Percentiles rank a stretch among this genome's conserved stretches.
These are phyloP conservation scores for Oryctes rhinoceros DNA, from an alignment of 1,140 invertebrate species.

Conservation along the genomic window DNA sequence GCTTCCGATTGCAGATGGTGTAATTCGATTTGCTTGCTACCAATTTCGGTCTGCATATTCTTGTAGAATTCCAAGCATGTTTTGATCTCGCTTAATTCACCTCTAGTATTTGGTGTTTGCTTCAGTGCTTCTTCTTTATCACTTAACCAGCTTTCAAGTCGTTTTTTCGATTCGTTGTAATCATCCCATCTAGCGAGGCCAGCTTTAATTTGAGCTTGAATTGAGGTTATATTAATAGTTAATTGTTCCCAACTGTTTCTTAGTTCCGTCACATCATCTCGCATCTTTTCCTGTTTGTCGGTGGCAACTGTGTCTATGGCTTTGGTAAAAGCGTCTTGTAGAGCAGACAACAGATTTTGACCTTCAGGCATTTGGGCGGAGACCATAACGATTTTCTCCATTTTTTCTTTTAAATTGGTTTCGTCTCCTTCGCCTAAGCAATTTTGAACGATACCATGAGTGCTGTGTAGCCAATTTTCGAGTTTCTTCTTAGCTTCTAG, in stretches of 20 bases:
- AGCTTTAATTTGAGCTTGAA: constrained; percentile 79
- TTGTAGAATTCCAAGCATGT: constrained; percentile 86
- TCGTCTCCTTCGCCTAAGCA: constrained; percentile 84
- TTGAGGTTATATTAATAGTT: constrained; percentile 81
- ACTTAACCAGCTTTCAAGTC: constrained; percentile 76
- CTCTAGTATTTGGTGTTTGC: constrained; percentile 73
- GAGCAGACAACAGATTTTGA: constrained; percentile 79
- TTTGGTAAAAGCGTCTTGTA: constrained; percentile 86
- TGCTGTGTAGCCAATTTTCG: constrained; percentile 80
- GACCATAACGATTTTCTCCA: constrained; percentile 80
- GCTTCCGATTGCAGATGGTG: constrained; percentile 77
- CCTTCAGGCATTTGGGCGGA: constrained; percentile 82
- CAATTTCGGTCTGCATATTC: constrained; percentile 78
- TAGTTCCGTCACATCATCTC: constrained; percentile 77
- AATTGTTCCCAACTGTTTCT: constrained; percentile 85
- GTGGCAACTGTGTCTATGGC: constrained; percentile 81
- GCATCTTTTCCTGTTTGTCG: constrained; percentile 80
- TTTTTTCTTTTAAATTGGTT: constrained; percentile 79
- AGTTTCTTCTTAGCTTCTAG: constrained; percentile 83
- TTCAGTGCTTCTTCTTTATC: constrained; percentile 72
- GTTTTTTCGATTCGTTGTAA: constrained; percentile 74
- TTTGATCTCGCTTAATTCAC: constrained; percentile 90
- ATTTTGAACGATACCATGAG: constrained; percentile 80
- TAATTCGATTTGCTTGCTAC: constrained; percentile 75
- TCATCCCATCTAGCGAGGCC: constrained; percentile 83